Evolutionary conservation across 1,140 invertebrate species (phyloP), one percentile per base, ranked within the genome.

Genomic region (Melanaphis sacchari): DNA sequence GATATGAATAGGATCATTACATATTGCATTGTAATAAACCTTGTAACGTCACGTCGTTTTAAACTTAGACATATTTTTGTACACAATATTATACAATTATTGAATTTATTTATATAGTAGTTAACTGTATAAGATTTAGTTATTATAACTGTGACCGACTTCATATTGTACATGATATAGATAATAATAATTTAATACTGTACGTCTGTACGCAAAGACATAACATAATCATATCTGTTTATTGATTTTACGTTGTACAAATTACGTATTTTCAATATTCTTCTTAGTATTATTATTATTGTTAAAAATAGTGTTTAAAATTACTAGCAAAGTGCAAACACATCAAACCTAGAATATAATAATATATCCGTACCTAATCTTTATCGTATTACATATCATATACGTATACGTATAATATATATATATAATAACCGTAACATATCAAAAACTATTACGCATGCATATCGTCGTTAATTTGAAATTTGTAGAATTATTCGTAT

Each of bases 381-480:
- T 76, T n/a, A n/a, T 76, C 59, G n/a, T 43, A 89, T 38, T 89
- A 54, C 52, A 38, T 38, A 26, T 89, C 18, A 36, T 52, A 7
- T 89, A 52, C 36, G n/a, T 52, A 52, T 89, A 52, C 41, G 40
- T 6, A 54, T 90, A 38, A 38, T 22, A 90, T 90, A 54, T 24
- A 89, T 40, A n/a, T 36, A 89, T 40, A 76, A 76, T 76, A 76
- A 76, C n/a, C 59, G 31, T 76, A 76, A 90, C 89, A 90, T 90
- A 90, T 90, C 89, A 90, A 59, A 54, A 66, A 90, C 52, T 59
- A 90, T 66, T 9, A 54, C 89, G 89, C 52, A 90, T 90, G 52
- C 89, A 90, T 90, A 90, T 90, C 89, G 95, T 46, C 31, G n/a
- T n/a, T n/a, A n/a, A n/a, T n/a, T n/a, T n/a, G n/a, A n/a, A 87